Evolutionary conservation across 2,888 invertebrate genomes (phyloP).

Genomic region (Tillus elongatus): DNA sequence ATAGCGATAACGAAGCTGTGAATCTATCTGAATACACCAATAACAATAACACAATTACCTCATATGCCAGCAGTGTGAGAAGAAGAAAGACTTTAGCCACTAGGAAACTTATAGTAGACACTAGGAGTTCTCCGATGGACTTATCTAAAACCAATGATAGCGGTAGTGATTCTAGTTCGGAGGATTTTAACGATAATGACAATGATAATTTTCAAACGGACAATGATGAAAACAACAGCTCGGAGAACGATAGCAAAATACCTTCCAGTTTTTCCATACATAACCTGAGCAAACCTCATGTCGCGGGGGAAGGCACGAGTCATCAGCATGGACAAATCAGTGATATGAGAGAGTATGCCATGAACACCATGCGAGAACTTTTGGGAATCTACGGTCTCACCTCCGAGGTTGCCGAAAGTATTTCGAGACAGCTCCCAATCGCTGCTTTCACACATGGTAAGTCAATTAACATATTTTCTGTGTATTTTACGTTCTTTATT

Average conservation of each 20-base stretch:
- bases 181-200: constrained; percentile 35
- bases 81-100: constrained; percentile 25
- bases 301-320: constrained; percentile 30
- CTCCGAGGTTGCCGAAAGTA: constrained; percentile 60
- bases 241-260: constrained; percentile 28
- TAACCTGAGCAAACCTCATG: constrained; percentile 38
- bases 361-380: constrained; percentile 70
- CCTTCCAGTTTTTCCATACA: constrained; percentile 40
- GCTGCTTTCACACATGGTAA: constrained; percentile 61
- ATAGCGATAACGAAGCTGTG: constrained; percentile 19
- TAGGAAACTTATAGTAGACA: constrained; percentile 34
- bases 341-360: constrained; percentile 66
- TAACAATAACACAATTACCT: constrained; percentile 28
- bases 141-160: constrained; percentile 32
- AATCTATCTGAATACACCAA: constrained; percentile 28
- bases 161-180: constrained; percentile 34
- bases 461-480: constrained; percentile 21
- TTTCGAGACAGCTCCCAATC: constrained; percentile 59
- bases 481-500: neutral
- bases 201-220: constrained; percentile 39
- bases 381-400: constrained; percentile 68
- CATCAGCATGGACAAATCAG: constrained; percentile 34
- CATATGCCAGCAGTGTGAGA: constrained; percentile 21
- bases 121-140: constrained; percentile 40
- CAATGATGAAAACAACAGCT: constrained; percentile 25